Base-by-base conservation (phyloP, 2,888 invertebrate species). In the Brachyopa scutellaris region DNA sequence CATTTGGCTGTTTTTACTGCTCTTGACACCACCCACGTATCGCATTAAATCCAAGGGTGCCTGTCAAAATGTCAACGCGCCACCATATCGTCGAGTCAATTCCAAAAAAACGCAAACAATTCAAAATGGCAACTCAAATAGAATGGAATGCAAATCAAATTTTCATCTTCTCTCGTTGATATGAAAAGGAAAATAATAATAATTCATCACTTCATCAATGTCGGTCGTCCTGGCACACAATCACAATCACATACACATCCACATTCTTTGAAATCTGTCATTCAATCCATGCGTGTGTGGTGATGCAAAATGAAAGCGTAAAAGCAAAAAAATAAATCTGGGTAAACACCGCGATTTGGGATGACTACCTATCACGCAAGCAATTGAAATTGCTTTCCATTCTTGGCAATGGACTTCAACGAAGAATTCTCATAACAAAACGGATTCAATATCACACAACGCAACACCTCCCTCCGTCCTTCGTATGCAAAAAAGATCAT, bases 71-170 rank as follows among this genome's bases (percentile, higher is more conserved):
- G 33, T 15, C 31, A 61, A 11, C 21, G 21, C 31, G 8, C 23
- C 11, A n/a, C 3, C 17, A 11, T 11, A n/a, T 9, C 17, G 11
- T 13, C 47, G 33, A 64, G 26, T 49, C 62, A 64, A 49, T 38
- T 49, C 8, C 47, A 31, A 13, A 33, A 15, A 19, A 11, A 26
- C 3, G 23, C 31, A 62, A 15, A 62, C 45, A 31, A 47, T 47
- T 36, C 33, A 33, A 29, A 47, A 62, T 47, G 62, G 15, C 33
- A 62, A 62, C 15, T 47, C 62, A 36, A 62, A 33, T 13, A 62
- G 47, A 64, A 62, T 29, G 45, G 61, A n/a, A 61, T 47, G 45
- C 36, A 49, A 64, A 64, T 36, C 36, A n/a, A 49, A 64, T 64
- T 64, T 49, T 26, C 19, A 49, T 17, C 31, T 13, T 8, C 19